These are phyloP conservation scores for Drosophila auraria DNA, from an alignment of 1,140 invertebrate genomes.

Conservation along the genomic window DNA sequence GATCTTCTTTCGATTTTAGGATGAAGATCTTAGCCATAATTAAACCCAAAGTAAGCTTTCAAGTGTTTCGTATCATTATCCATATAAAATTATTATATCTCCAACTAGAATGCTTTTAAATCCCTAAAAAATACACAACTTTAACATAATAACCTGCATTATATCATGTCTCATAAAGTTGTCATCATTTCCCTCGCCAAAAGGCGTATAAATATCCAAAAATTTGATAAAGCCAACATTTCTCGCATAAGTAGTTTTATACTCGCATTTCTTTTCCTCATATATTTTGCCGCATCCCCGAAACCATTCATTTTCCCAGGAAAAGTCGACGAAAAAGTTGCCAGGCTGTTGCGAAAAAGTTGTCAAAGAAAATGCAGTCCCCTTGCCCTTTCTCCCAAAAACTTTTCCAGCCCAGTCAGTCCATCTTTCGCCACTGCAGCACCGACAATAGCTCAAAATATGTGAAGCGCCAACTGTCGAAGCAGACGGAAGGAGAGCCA, in stretches of 20 bases:
- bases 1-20: too few species aligned
- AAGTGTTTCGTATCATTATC: too few species aligned
- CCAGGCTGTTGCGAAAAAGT: slow-evolving; percentile 59
- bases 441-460: slow-evolving; percentile 71
- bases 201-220: slow-evolving; percentile 34
- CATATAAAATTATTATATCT: not conserved
- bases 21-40: too few species aligned
- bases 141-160: not conserved
- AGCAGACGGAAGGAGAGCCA: slow-evolving; percentile 14
- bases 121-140: not conserved
- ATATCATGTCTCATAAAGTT: not conserved
- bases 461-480: slow-evolving; percentile 64
- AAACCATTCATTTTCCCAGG: slow-evolving; percentile 44
- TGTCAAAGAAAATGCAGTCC: slow-evolving; percentile 54
- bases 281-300: slow-evolving; percentile 33
- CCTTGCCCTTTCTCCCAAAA: not conserved
- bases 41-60: too few species aligned
- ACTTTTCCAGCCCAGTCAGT: slow-evolving; percentile 23
- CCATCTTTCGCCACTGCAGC: slow-evolving; percentile 30
- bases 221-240: slow-evolving; percentile 59
- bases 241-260: slow-evolving; percentile 45
- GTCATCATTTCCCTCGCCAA: not conserved
- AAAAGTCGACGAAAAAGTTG: slow-evolving; percentile 31
- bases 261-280: slow-evolving; percentile 21
- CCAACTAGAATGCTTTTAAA: not conserved